Evolutionary conservation across 1,140 invertebrate species (phyloP).

Genomic region (Copidosoma floridanum): DNA sequence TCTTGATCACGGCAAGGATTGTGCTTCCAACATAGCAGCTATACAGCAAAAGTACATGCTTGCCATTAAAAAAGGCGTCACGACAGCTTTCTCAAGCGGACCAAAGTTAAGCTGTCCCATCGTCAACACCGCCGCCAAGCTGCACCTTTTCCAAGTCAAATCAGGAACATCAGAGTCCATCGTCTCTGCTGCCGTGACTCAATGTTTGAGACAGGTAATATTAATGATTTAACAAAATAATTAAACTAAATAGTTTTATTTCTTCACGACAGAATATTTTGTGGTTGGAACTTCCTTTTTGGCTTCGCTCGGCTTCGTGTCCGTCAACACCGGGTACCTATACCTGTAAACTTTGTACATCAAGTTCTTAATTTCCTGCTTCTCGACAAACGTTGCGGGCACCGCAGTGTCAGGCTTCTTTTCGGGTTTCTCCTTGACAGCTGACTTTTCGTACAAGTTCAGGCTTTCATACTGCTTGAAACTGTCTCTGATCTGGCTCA

Average conservation of each 20-base stretch:
- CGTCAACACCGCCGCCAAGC: constrained; percentile 69
- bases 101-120: constrained; percentile 72
- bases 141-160: constrained; percentile 74
- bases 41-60: constrained; percentile 62
- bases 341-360: constrained; percentile 9
- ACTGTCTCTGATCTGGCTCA: constrained; percentile 10
- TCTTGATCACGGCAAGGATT: constrained; percentile 66
- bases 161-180: constrained; percentile 75
- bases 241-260: background rate
- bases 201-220: constrained; percentile 77
- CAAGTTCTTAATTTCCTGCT: background rate
- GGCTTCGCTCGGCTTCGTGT: background rate
- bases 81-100: constrained; percentile 66
- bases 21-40: constrained; percentile 62
- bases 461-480: background rate
- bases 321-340: background rate
- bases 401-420: no score
- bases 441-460: constrained; percentile 6
- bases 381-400: background rate
- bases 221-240: no score
- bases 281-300: background rate
- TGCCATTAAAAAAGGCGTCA: constrained; percentile 64
- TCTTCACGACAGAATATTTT: background rate
- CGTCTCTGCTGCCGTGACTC: constrained; percentile 72
- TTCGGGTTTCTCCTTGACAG: constrained; percentile 1